Evolutionary conservation across 2,797 vertebrate genomes (phyloP).

Genomic region (Mallotus villosus): DNA sequence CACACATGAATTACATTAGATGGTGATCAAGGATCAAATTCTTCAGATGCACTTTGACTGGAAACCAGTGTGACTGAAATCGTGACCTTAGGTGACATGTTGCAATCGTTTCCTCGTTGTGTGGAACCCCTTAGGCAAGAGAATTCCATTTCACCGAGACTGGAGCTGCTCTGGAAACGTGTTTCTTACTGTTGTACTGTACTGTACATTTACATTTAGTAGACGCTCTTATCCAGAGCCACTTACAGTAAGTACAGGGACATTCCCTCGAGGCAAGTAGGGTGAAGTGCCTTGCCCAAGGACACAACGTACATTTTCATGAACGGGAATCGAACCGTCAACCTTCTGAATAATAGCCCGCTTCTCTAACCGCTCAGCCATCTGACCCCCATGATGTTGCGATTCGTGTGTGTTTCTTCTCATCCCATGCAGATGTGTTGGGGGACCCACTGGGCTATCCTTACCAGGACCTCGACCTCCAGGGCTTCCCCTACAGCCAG

Average conservation of each 20-base stretch:
- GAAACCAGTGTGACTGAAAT: constrained; percentile 11
- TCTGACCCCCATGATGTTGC: too few species aligned
- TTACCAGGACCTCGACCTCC: constrained; percentile 83
- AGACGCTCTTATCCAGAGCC: too few species aligned
- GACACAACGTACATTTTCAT: too few species aligned
- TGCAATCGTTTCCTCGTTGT: not conserved
- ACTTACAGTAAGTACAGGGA: too few species aligned
- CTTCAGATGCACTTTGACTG: constrained; percentile 39
- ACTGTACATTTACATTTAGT: not conserved
- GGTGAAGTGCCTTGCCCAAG: too few species aligned
- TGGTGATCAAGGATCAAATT: constrained; percentile 42
- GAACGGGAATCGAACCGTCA: too few species aligned
- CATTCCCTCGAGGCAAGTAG: not conserved
- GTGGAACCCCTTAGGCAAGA: not conserved
- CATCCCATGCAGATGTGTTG: constrained; percentile 78
- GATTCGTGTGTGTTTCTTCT: not conserved
- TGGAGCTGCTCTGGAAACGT: too few species aligned
- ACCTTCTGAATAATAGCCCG: not conserved
- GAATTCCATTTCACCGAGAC: too few species aligned
- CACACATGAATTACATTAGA: constrained; percentile 53
- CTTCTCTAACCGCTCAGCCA: too few species aligned
- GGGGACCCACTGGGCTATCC: constrained; percentile 85
- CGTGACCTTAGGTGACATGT: constrained; percentile 3
- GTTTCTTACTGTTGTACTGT: not conserved
- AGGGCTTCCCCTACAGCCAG: constrained; percentile 81